Base-by-base conservation (phyloP, 2,797 vertebrate species). In the Protonibea diacanthus region DNA sequence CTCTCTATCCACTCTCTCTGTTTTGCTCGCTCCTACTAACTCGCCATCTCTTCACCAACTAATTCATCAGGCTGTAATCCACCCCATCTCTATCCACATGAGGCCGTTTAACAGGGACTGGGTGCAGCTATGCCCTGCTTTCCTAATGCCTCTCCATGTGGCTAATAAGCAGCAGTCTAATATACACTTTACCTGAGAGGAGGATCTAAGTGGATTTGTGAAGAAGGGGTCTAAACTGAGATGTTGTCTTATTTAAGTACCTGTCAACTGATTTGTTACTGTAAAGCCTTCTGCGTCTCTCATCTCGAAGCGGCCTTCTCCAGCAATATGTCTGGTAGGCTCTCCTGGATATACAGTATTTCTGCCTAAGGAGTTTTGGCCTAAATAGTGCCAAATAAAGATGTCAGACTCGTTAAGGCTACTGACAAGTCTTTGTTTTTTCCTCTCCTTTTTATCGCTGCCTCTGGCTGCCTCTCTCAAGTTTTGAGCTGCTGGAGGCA, bases 91-190 rank as follows among this genome's bases (percentile, higher is more conserved):
- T 91, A 90, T 89, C 82, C 94, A 74, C 89, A 86, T 67, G 91
- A 92, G 92, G 90, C 87, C 74, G 33, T 92, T 93, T 92, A 93
- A 67, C 83, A 79, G 92, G 89, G 90, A 91, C 89, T 85, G 83
- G 90, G 85, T 92, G 91, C 84, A 89, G 87, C 91, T 80, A 73
- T 87, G 88, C 89, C 89, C 82, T 75, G 89, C 89, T 87, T 93
- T 87, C 83, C 87, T 93, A 91, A 93, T 93, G 72, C 89, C 85
- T 83, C 87, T 92, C 87, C 89, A 80, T 92, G 91, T 93, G 90
- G 91, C 87, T 94, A 93, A 93, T 94, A 94, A 94, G 94, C 91
- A 87, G 91, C 72, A 59, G 88, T 91, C 88, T 92, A 93, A 93
- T 90, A 88, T 86, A 88, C 47, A 40, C 87, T 91, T 91, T 86